phyloP scores from a whole-genome alignment of 2,888 invertebrate species.

The Petrolisthes manimaculis region DNA sequence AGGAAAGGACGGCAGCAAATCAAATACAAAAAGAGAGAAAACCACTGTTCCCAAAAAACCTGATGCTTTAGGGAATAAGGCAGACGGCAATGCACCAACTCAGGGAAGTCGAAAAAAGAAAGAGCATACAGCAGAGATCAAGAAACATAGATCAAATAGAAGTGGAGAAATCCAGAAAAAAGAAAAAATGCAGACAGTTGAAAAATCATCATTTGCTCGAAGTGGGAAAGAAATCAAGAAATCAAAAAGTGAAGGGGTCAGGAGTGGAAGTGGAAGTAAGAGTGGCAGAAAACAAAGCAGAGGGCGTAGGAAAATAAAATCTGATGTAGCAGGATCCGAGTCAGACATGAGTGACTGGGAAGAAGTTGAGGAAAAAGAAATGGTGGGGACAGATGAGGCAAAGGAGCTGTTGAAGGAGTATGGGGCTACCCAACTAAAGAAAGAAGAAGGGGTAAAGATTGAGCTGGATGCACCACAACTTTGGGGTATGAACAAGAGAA shows the following conservation, averaged over 20 bases:
- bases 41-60: no score
- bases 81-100: no score
- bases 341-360: constrained; percentile 65
- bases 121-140: no score
- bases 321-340: constrained; percentile 13
- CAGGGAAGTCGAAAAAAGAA: no score
- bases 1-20: background rate
- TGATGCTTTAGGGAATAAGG: no score
- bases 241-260: background rate
- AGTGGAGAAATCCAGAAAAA: no score
- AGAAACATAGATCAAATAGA: no score
- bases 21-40: background rate
- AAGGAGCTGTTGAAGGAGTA: constrained; percentile 25
- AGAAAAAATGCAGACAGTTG: no score
- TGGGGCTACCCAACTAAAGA: background rate
- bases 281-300: background rate
- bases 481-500: constrained; percentile 56
- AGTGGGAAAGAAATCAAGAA: background rate
- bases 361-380: constrained; percentile 54
- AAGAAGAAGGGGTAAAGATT: constrained; percentile 46
- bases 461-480: constrained; percentile 54
- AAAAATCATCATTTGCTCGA: background rate
- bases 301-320: background rate
- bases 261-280: background rate
- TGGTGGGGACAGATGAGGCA: constrained; percentile 30